A percentile compares a stretch with the other conserved stretches of the same genome.
Evolutionary conservation across 2,888 invertebrate genomes (phyloP).

Genomic region (Clivina fossor): DNA sequence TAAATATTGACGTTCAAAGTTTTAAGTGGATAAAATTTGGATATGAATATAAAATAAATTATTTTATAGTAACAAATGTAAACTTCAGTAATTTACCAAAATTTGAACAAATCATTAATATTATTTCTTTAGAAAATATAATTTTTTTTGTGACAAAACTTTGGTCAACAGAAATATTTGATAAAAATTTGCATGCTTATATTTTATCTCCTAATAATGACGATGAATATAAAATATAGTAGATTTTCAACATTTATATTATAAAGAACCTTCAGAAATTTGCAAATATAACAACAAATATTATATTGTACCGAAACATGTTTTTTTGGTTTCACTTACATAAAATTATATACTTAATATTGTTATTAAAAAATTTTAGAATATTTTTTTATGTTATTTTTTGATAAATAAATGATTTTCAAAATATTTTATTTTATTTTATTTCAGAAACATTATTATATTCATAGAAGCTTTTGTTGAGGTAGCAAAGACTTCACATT

Average conservation of each 20-base stretch:
- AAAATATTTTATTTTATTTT: too few relatives aligned
- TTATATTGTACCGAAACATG: neutral
- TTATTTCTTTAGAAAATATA: neutral
- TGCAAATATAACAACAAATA: neutral
- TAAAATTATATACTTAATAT: neutral
- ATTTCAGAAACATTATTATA: too few relatives aligned
- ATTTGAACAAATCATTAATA: constrained; percentile 6
- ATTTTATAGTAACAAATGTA: constrained; percentile 6
- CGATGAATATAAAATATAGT: neutral
- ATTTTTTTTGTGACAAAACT: neutral
- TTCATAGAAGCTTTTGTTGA: too few relatives aligned
- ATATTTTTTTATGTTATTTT: too few relatives aligned
- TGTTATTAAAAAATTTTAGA: too few relatives aligned
- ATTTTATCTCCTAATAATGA: neutral
- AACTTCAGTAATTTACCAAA: neutral
- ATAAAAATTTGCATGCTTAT: neutral
- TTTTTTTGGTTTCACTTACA: constrained; percentile 2
- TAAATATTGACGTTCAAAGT: neutral
- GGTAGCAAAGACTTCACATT: too few relatives aligned
- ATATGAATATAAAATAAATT: constrained; percentile 6
- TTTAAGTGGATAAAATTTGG: constrained; percentile 7
- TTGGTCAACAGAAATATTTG: constrained; percentile 3
- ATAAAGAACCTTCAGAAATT: neutral
- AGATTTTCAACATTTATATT: neutral
- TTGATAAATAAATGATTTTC: too few relatives aligned